A percentile compares a stretch with the other conserved stretches of the same genome.
Conservation (phyloP, 2,888 invertebrate genomes). For the Incurvaria masculella region DNA sequence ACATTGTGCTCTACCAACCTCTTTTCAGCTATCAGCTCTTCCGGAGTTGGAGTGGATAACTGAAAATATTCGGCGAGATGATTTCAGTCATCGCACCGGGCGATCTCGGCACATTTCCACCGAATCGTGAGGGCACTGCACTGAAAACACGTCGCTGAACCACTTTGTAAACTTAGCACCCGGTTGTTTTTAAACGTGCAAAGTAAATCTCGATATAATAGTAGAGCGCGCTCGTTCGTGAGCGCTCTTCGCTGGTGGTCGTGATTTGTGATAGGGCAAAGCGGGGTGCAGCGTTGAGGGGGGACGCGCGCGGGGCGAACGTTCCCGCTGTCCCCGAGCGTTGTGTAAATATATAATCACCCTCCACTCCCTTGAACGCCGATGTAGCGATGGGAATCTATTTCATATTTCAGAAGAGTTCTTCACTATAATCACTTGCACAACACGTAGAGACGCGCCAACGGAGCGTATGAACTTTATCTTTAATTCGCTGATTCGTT, state of each 20-base stretch:
- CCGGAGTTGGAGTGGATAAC: not conserved
- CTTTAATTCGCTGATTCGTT: not conserved
- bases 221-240: not conserved
- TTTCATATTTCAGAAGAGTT: not conserved
- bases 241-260: not conserved
- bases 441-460: not conserved
- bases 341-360: not conserved
- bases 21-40: not conserved
- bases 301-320: not conserved
- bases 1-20: not conserved
- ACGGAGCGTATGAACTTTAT: not conserved
- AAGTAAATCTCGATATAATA: not conserved
- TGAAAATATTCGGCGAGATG: not conserved
- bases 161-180: not conserved
- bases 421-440: not conserved
- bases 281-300: not conserved
- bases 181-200: not conserved
- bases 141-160: not conserved
- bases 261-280: not conserved
- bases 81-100: not conserved
- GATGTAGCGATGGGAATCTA: not conserved
- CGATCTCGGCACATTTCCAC: not conserved
- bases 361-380: not conserved
- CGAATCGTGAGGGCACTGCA: not conserved
- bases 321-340: not conserved